phyloP scores from a whole-genome alignment of 1,140 invertebrate genomes.

The Ephestia elutella region DNA sequence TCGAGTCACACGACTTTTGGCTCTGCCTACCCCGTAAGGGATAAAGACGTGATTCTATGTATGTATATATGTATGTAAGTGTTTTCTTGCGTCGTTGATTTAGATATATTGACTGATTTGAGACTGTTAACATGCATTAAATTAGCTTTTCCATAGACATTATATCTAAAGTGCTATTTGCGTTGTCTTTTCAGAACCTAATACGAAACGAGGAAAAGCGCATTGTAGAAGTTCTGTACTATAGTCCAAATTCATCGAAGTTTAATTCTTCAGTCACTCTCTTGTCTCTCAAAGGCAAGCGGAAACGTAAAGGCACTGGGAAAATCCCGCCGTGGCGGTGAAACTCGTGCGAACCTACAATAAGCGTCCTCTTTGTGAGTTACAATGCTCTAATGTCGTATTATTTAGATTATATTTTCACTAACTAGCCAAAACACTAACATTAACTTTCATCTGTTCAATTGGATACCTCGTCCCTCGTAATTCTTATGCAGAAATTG shows the following conservation, averaged over 20 bases:
- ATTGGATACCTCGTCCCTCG: background rate
- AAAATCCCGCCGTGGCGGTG: slow-evolving; percentile 40
- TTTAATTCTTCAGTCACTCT: background rate
- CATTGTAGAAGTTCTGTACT: background rate
- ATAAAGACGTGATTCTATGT: no score
- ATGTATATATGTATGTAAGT: no score
- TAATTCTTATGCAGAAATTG: background rate
- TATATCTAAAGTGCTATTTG: no score
- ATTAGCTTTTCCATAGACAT: no score
- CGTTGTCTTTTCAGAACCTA: background rate
- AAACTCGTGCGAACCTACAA: slow-evolving; percentile 13
- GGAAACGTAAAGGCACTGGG: background rate
- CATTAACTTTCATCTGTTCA: background rate
- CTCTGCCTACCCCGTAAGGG: no score
- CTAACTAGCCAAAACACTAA: background rate
- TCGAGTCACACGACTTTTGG: no score
- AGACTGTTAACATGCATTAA: no score
- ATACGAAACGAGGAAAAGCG: background rate
- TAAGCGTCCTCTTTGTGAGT: background rate
- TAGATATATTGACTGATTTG: no score
- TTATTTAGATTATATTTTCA: slow-evolving; percentile 7
- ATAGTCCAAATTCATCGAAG: background rate
- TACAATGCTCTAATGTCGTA: background rate
- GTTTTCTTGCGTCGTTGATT: no score
- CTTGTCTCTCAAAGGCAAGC: background rate